Evolutionary conservation across 2,797 vertebrate genomes (phyloP).

Genomic region (Clarias fuscus): DNA sequence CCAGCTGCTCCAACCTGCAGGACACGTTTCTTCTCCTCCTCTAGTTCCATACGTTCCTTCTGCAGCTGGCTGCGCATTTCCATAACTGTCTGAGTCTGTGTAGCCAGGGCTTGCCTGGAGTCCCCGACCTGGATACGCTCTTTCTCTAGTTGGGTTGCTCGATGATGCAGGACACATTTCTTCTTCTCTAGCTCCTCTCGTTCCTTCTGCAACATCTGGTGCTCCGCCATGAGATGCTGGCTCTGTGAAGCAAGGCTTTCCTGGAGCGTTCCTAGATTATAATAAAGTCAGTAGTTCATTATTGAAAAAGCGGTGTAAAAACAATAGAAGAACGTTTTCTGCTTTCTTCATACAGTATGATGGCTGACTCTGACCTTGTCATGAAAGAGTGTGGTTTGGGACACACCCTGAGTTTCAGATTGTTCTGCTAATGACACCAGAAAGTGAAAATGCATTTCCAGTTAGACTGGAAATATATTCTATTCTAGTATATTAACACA

Average conservation of each 20-base stretch:
- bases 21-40: conserved; percentile 75
- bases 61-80: conserved; percentile 85
- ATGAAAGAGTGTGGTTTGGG: no score
- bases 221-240: conserved; percentile 75
- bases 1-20: conserved; percentile 73
- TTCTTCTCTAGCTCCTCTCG: conserved; percentile 74
- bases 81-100: conserved; percentile 86
- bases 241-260: neutral
- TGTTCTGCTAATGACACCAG: neutral
- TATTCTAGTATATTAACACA: no score
- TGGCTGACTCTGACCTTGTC: no score
- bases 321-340: no score
- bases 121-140: conserved; percentile 78
- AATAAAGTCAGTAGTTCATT: neutral
- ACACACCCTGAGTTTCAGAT: no score
- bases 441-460: no score
- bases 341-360: no score
- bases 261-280: neutral
- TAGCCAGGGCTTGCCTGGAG: conserved; percentile 86
- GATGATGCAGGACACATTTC: no score
- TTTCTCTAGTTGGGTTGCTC: conserved; percentile 78
- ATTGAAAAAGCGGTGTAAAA: neutral
- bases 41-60: conserved; percentile 78
- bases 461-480: neutral
- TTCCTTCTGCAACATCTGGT: conserved; percentile 69